These are phyloP conservation scores for Cataglyphis hispanica DNA, from an alignment of 1,140 invertebrate species.

Conservation along the genomic window DNA sequence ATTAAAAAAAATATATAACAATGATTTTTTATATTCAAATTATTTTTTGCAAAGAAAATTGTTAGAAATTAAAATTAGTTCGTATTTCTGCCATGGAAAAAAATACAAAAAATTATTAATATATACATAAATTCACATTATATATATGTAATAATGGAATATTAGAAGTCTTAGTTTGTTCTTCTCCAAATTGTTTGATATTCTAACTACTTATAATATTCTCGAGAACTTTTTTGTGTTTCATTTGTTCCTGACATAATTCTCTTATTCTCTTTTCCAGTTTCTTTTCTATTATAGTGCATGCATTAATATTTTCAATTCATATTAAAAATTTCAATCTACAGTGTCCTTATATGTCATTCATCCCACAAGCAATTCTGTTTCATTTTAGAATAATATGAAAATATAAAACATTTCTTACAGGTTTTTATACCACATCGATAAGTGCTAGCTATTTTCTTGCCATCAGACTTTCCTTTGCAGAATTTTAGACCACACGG, in stretches of 20 bases:
- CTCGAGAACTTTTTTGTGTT: slow-evolving; percentile 5
- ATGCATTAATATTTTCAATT: background rate
- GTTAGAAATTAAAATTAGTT: background rate
- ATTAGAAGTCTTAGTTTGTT: slow-evolving; percentile 12
- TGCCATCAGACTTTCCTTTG: slow-evolving; percentile 90
- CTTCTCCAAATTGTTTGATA: slow-evolving; percentile 1
- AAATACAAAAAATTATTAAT: slow-evolving; percentile 43
- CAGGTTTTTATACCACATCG: slow-evolving; percentile 98
- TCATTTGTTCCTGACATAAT: slow-evolving; percentile 15
- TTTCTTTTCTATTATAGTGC: background rate
- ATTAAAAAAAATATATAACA: background rate
- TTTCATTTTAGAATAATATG: slow-evolving; percentile 93
- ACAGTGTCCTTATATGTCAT: slow-evolving; percentile 87
- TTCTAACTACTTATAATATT: background rate
- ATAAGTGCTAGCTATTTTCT: slow-evolving; percentile 89
- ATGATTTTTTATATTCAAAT: slow-evolving; percentile 15
- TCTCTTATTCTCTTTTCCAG: background rate
- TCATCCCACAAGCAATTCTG: slow-evolving; percentile 95
- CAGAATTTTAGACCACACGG: slow-evolving; percentile 98
- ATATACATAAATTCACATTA: slow-evolving; percentile 23
- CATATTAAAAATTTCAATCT: slow-evolving; percentile 51
- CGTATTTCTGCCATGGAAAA: background rate
- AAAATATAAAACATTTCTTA: slow-evolving; percentile 94
- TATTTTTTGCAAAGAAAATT: background rate
- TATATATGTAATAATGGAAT: background rate